Evolutionary conservation across 2,113 vertebrate genomes (phyloP).

Genomic region (Carassius gibelio): DNA sequence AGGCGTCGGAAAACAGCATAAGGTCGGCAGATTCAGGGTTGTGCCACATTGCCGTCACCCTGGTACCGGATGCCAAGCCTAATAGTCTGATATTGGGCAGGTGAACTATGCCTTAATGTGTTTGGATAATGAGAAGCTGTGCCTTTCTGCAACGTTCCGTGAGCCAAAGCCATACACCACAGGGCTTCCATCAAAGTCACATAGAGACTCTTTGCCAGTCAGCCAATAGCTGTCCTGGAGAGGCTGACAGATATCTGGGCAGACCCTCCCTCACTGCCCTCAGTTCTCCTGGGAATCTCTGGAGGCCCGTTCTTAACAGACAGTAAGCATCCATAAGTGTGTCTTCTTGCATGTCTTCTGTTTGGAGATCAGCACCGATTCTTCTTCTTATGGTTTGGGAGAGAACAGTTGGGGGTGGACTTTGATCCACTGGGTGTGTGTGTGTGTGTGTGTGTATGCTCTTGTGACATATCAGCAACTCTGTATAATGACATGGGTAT

Average conservation of each 20-base stretch:
- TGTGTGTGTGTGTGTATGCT: not conserved
- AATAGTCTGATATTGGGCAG: constrained; percentile 42
- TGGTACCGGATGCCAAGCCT: constrained; percentile 10
- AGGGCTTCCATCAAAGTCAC: constrained; percentile 42
- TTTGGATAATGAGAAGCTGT: constrained; percentile 48
- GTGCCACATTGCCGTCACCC: constrained; percentile 17
- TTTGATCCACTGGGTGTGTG: not conserved
- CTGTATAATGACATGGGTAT: too few species aligned
- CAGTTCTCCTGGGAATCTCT: not conserved
- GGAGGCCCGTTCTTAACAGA: constrained; percentile 28
- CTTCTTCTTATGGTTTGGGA: constrained; percentile 8
- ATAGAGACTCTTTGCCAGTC: constrained; percentile 37
- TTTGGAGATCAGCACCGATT: constrained; percentile 1
- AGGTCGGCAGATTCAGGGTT: constrained; percentile 12
- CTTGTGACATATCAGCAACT: too few species aligned
- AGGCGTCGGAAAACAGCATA: not conserved
- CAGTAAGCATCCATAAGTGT: constrained; percentile 14
- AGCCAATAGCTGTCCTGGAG: constrained; percentile 18
- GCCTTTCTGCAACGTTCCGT: constrained; percentile 9
- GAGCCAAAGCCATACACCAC: constrained; percentile 22
- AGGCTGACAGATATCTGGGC: constrained; percentile 18
- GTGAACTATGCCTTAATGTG: constrained; percentile 32
- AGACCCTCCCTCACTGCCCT: not conserved
- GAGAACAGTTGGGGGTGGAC: not conserved
- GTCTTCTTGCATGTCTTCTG: constrained; percentile 22